phyloP scores from a whole-genome alignment of 2,797 vertebrate genomes.

The Danio tinwini region DNA sequence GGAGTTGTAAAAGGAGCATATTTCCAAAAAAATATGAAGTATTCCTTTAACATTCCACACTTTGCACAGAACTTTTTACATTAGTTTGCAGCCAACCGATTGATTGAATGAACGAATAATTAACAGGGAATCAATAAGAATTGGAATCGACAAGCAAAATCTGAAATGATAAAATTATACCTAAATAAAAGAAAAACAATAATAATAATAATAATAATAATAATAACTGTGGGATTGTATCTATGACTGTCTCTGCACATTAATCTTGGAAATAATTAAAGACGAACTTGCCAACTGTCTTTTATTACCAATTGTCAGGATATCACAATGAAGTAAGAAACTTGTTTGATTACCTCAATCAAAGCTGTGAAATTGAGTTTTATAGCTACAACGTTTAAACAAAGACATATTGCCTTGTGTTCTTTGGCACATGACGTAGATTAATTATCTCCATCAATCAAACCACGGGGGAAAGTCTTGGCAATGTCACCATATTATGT shows the following conservation, averaged over 20 bases:
- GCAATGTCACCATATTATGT: background rate
- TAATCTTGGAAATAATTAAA: background rate
- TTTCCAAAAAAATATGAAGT: too few relatives aligned
- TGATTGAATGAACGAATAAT: too few relatives aligned
- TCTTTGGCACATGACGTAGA: conserved; percentile 14
- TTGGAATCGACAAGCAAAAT: too few relatives aligned
- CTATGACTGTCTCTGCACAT: background rate
- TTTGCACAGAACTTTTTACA: too few relatives aligned
- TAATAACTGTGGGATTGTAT: too few relatives aligned
- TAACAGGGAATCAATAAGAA: too few relatives aligned
- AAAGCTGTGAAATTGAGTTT: conserved; percentile 2
- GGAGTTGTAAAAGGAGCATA: too few relatives aligned
- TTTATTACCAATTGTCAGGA: background rate
- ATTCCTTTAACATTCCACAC: too few relatives aligned
- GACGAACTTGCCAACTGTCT: background rate
- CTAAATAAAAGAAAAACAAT: too few relatives aligned
- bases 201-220: too few relatives aligned
- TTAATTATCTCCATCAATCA: conserved; percentile 2
- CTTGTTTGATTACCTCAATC: conserved; percentile 7
- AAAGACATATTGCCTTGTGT: background rate
- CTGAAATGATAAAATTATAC: too few relatives aligned
- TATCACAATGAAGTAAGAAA: background rate
- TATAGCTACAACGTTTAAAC: background rate
- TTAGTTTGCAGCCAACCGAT: too few relatives aligned
- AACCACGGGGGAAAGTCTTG: background rate